These are phyloP conservation scores for Dromococcyx pavoninus DNA, from an alignment of 2,797 vertebrate species.

Conservation along the genomic window DNA sequence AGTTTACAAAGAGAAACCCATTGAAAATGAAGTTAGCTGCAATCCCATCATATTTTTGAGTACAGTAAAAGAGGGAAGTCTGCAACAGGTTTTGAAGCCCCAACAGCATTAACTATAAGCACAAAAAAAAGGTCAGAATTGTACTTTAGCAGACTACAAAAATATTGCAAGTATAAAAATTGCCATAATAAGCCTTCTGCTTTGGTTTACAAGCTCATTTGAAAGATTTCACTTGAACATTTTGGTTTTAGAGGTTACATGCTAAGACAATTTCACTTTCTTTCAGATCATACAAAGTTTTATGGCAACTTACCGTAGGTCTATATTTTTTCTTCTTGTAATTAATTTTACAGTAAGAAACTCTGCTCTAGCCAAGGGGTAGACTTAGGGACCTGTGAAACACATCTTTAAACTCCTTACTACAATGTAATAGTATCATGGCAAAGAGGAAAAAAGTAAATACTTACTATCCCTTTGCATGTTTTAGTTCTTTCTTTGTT, in stretches of 20 bases:
- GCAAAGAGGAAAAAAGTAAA: background rate
- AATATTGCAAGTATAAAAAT: background rate
- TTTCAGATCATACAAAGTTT: slow-evolving; percentile 71
- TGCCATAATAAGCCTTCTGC: background rate
- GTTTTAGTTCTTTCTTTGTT: background rate
- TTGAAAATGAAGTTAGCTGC: background rate
- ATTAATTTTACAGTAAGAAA: slow-evolving; percentile 62
- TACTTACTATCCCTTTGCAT: background rate
- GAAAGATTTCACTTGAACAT: slow-evolving; percentile 25
- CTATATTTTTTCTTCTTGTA: background rate
- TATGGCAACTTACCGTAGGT: background rate
- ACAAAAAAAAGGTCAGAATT: background rate
- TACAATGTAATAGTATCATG: background rate
- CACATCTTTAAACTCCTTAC: background rate
- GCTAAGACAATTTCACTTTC: slow-evolving; percentile 59
- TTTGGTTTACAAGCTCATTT: slow-evolving; percentile 13
- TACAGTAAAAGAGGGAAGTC: background rate
- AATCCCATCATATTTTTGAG: background rate
- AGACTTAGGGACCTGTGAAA: background rate
- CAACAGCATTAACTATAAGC: background rate
- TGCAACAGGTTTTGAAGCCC: background rate
- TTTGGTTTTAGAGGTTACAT: background rate
- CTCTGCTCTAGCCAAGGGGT: background rate
- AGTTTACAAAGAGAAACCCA: background rate
- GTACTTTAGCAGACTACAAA: background rate